Conservation (phyloP, 1,140 invertebrate genomes). For the Drosophila pachea region DNA sequence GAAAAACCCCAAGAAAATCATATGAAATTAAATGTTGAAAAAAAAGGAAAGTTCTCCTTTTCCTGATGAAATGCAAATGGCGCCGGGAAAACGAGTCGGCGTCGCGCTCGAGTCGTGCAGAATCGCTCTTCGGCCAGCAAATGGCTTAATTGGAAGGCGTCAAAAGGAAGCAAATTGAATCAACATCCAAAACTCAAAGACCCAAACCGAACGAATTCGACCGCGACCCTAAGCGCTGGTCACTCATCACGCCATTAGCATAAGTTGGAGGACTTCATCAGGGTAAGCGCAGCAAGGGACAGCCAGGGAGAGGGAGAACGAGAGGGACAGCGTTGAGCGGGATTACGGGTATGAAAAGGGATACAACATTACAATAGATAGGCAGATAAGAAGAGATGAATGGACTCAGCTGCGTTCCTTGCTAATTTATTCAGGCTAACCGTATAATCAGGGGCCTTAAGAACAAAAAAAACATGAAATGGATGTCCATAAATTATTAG, state of each 20-base stretch:
- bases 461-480: too few relatives aligned
- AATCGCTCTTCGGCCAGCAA: constrained; percentile 5
- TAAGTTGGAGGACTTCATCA: constrained; percentile 20
- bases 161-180: constrained; percentile 49
- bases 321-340: too few relatives aligned
- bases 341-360: background rate
- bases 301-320: background rate
- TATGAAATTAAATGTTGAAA: constrained; percentile 34
- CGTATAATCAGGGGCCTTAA: too few relatives aligned
- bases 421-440: too few relatives aligned
- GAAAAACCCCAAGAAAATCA: constrained; percentile 27
- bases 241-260: constrained; percentile 26
- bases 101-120: background rate
- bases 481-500: too few relatives aligned
- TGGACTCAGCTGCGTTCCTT: too few relatives aligned
- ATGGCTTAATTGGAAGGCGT: constrained; percentile 46
- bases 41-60: background rate
- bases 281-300: background rate
- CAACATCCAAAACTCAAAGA: constrained; percentile 23
- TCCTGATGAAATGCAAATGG: constrained; percentile 37
- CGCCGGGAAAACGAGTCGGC: background rate
- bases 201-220: constrained; percentile 19
- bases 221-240: background rate
- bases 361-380: too few relatives aligned
- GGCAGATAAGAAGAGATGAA: too few relatives aligned